Evolutionary conservation across 1,140 invertebrate species (phyloP), one percentile per base, ranked within the genome.

Genomic region (Lepidurus couesii): DNA sequence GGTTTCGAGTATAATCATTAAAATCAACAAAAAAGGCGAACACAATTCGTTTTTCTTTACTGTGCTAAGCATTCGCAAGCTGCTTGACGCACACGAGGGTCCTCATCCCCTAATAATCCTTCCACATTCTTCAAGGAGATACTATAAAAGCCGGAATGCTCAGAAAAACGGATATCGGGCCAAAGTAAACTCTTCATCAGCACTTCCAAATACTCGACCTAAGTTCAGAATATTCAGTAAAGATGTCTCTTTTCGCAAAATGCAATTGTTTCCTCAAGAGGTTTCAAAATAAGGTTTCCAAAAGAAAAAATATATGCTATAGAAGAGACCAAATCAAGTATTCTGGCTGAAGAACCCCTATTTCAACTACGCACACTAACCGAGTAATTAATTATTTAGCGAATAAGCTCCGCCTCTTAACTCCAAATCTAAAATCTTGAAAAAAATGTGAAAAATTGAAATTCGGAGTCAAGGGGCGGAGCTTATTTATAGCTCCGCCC

Each of bases 11-110:
- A 47, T 47, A 34, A 65, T 13, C 21, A 65, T 16, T 47, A 16
- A 13, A 65, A 13, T 7, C 8, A 65, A 16, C 21, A 65, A 65
- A 65, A 16, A 7, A 9, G 4, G 16, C 45, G 16, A 16, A 47
- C 1, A 8, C 10, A 47, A 21, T 44, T 47, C 44, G 75, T 42
- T n/a, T 77, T 42, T 8, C 45, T 16, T 65, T 47, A 79, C 21
- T 44, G 34, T 1, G 43, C 73, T 45, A 81, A 11, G 44, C 79
- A 43, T 16, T 81, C 44, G 2, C 79, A 75, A 21, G 79, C 80
- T 44, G 78, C 74, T 11, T 43, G 53, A 43, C 80, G 75, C 10
- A 81, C 79, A 42, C 79, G 75, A n/a, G 79, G 44, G 75, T 81
- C 80, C 45, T 81, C 80, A 45, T 81, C 79, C 5, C 73, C 73